Base-by-base conservation (phyloP, 1,140 invertebrate species). In the Subanguina moxae region DNA sequence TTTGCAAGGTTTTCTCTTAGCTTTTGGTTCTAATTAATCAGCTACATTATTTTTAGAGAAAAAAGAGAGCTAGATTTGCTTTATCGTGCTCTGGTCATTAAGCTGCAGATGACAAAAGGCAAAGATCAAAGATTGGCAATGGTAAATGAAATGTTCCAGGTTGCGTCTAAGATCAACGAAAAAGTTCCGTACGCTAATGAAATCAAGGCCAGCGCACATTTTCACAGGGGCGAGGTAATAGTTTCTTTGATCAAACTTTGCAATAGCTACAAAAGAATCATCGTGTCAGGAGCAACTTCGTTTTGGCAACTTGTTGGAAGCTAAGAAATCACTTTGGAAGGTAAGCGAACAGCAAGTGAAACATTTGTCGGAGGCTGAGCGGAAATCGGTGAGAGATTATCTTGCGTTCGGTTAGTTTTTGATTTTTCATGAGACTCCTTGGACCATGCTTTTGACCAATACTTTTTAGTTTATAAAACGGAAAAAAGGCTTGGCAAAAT, bases 401-500 rank as follows among this genome's bases (percentile, higher is more conserved):
- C 52, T 56, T 13, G 52, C 13, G 52, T 56, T 56, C 13, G 28
- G 52, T 56, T 23, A 13, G 52, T 28, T 13, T 28, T 28, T 13
- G 13, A 46, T 15, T 56, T 56, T 13, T 38, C 32, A 5, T 38
- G 3, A 38, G 11, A 38, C n/a, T n/a, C n/a, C n/a, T n/a, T n/a
- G 32, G 32, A 38, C n/a, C 48, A 3, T 52, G 48, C 15, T 52
- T 25, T 8, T 52, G 3, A n/a, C 43, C 11, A 45, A 13, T n/a
- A 13, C 11, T 61, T 25, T 61, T 61, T 25, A 61, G 58, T 61
- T 3, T 61, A 7, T 28, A 61, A 61, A 61, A 61, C 58, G 28
- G 58, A 61, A 21, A 61, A 43, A n/a, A 19, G 58, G 8, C 28
- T 61, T 21, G 28, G 1, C 8, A 61, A 25, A 43, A 38, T 38